Evolutionary conservation across 2,797 vertebrate genomes (phyloP).

Genomic region (Dendrocincla tyrannina): DNA sequence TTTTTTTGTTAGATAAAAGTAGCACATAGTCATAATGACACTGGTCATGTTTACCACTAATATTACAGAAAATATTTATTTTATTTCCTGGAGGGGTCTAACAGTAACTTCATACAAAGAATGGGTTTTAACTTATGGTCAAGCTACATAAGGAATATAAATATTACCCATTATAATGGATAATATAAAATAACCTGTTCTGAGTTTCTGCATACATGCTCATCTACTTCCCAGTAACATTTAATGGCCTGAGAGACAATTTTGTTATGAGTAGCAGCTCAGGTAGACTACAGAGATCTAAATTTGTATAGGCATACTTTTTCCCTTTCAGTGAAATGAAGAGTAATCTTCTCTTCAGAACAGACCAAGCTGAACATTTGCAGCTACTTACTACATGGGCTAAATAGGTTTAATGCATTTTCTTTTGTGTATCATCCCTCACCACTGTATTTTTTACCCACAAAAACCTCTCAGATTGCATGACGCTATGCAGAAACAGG

Average conservation of each 20-base stretch:
- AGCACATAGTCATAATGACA: neutral
- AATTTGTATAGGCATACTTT: neutral
- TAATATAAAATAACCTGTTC: neutral
- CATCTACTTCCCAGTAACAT: neutral
- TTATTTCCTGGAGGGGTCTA: neutral
- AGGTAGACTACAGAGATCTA: neutral
- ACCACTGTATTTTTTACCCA: neutral
- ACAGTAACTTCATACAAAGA: neutral
- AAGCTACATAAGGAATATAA: neutral
- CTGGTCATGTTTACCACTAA: neutral
- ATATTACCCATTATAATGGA: neutral
- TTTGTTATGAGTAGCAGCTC: neutral
- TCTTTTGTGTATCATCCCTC: neutral
- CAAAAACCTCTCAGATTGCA: neutral
- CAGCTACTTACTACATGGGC: neutral
- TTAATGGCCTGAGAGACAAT: neutral
- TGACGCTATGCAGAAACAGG: neutral
- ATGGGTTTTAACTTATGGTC: neutral
- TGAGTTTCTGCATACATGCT: neutral
- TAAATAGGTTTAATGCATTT: neutral
- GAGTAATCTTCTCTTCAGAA: neutral
- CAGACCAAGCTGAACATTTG: neutral
- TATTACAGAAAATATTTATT: neutral
- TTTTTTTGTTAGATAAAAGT: neutral
- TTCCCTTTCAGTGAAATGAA: neutral